Conservation (phyloP, 2,888 invertebrate species). For the Nymphalis c-album region DNA sequence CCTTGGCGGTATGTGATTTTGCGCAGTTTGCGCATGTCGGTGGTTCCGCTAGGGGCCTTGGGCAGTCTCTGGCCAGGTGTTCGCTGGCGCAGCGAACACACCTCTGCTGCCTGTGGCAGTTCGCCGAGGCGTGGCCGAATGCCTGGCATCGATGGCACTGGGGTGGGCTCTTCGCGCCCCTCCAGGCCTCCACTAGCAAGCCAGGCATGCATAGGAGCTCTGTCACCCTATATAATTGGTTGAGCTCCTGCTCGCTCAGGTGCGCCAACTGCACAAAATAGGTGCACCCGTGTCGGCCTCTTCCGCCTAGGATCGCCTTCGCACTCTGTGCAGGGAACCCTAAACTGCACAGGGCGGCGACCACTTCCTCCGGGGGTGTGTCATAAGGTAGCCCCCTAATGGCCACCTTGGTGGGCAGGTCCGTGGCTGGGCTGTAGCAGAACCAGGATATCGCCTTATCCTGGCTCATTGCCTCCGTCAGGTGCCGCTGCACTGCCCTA, state of each 20-base stretch:
- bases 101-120: neutral
- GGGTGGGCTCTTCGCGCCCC: no score
- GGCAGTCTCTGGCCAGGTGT: neutral
- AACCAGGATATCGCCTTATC: neutral
- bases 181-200: no score
- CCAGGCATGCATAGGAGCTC: neutral
- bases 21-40: neutral
- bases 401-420: neutral
- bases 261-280: neutral
- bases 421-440: neutral
- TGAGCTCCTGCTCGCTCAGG: neutral
- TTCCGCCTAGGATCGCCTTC: neutral
- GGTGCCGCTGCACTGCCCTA: neutral
- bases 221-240: neutral
- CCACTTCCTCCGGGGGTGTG: neutral
- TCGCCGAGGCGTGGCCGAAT: neutral
- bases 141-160: slow-evolving; percentile 1
- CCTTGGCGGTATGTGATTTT: neutral
- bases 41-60: neutral
- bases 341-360: neutral
- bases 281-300: neutral
- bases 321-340: neutral
- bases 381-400: neutral
- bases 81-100: slow-evolving; percentile 3
- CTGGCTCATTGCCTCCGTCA: neutral